These are phyloP conservation scores for Catostylus mosaicus DNA, from an alignment of 30 jellyfish, hydroid and myxozoan species.

Conservation along the genomic window DNA sequence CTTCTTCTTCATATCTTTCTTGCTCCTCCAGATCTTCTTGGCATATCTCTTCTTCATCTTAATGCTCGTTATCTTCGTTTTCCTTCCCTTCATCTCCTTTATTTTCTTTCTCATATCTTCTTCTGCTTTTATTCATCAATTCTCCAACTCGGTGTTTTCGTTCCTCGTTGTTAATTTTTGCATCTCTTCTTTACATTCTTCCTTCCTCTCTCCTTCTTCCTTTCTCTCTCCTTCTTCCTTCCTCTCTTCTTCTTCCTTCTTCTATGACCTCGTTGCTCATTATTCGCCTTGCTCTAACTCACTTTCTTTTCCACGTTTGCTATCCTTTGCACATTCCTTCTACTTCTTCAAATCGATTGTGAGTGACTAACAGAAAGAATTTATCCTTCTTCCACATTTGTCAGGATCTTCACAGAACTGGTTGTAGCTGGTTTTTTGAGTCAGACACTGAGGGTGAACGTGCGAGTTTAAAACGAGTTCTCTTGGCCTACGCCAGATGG, in stretches of 20 bases:
- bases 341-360: background rate
- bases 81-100: background rate
- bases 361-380: no score
- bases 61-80: background rate
- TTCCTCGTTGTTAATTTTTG: background rate
- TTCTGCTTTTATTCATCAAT: background rate
- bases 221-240: background rate
- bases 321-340: background rate
- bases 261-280: background rate
- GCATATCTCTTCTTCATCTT: background rate
- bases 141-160: background rate
- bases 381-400: constrained; percentile 1
- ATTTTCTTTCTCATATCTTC: background rate
- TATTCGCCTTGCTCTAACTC: background rate
- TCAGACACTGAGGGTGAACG: constrained; percentile 95
- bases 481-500: constrained; percentile 98
- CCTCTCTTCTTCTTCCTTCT: background rate
- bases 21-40: background rate
- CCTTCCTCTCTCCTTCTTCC: background rate
- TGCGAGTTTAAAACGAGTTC: constrained; percentile 92
- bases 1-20: background rate
- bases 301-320: background rate
- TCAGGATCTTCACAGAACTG: constrained; percentile 97
- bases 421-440: constrained; percentile 98
- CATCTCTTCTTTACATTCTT: background rate